Base-by-base conservation (phyloP, 2,797 vertebrate genomes). In the Hippocampus kuda region DNA sequence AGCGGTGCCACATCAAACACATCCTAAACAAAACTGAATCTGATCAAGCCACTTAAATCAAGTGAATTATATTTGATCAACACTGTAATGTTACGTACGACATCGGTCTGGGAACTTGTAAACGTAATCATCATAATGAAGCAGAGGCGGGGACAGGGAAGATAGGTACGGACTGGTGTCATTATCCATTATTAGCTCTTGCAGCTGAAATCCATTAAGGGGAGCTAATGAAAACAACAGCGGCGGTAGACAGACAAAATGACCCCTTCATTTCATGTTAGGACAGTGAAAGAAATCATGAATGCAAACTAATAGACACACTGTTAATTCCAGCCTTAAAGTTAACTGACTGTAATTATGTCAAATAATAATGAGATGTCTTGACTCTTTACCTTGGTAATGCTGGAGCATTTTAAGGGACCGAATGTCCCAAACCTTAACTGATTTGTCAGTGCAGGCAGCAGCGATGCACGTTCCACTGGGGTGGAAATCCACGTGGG, bases 381-480 rank as follows among this genome's bases (percentile, higher is more conserved):
- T 22, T 9, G 88, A 97, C 95, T 68, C 18, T 20, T 12, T 88
- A 97, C 96, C 86, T 88, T 95, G 95, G 70, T 98, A 98, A 73
- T 98, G 96, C 53, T 99, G 97, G 4, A 98, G 86, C 68, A 99
- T 93, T 69, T 93, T 95, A 70, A 94, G 93, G 51, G 93, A 94
- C 78, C 97, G 91, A 75, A 98, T 87, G 16, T 98, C 96, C 96
- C 96, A 99, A 53, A 99, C 89, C 78, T 98, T 99, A 49, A 98
- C 93, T 0, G 94, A 94, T 89, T 91, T 93, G 86, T 99, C 95
- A 42, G 93, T 94, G 22, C 94, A 78, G 0, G 93, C 94, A 0
- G 93, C 91, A 1, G 96, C 96, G 1, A 99, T 90, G 78, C 94
- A 98, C 0, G 93, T 94, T 5, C 96, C 95, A 12, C 91, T 95